Evolutionary conservation across 2,888 invertebrate genomes (phyloP), one percentile per base, ranked within the genome.

Genomic region (Cepaea hortensis): DNA sequence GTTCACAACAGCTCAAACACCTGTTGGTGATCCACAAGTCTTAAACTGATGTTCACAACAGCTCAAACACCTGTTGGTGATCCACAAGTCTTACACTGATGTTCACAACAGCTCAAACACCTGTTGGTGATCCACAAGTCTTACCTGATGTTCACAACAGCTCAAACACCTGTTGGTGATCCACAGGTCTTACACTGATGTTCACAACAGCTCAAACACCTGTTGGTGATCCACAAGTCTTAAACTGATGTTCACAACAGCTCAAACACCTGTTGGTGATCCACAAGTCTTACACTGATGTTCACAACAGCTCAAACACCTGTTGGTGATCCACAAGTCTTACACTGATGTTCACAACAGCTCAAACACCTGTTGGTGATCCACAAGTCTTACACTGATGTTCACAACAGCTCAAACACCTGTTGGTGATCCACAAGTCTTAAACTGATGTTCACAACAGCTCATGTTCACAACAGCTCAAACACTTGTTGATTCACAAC

Each of bases 201-300:
- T 35, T 35, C 35, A 35, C 88, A 93, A 93, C 62, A 93, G 90
- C 85, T 91, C 90, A 15, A 91, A 87, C 46, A 94, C 90, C 93
- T 94, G 89, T 87, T 80, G 70, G 35, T 50, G 35, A 35, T 35
- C 35, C 35, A 35, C 35, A 35, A 35, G 35, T 35, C 35, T 35
- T 35, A 35, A 35, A 35, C 1, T 35, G 35, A 35, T 35, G 35
- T 35, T 35, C 35, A 35, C 35, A 1, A 35, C 65, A 93, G 90
- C 85, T 91, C 90, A 15, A 91, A 87, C 35, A 94, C 90, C 93
- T 94, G 89, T 87, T 77, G 62, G 35, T 35, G 55, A 55, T 9
- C 7, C 3, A 55, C 11, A 55, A 6, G 55, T 55, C 55, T 55
- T 55, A 35, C 35, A 35, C 35, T 35, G 0, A 35, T 35, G 35